A percentile compares a stretch with the other conserved stretches of the same genome.
These are phyloP conservation scores for Odontophorus gujanensis DNA, from an alignment of 2,113 vertebrate species.

Conservation along the genomic window DNA sequence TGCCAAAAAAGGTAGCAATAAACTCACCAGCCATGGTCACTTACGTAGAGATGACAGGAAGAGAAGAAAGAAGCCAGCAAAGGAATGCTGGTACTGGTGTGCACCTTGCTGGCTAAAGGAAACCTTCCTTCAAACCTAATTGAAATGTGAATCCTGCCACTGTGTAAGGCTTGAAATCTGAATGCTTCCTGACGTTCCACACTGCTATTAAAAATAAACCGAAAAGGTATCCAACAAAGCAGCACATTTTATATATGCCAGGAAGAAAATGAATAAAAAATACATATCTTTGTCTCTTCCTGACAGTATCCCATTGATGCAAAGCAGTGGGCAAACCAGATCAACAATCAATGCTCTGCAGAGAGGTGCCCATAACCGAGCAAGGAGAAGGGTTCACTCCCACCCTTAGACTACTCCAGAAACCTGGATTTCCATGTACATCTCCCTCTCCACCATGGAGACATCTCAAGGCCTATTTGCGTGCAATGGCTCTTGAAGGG, in stretches of 20 bases:
- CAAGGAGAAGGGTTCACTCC: slow-evolving; percentile 11
- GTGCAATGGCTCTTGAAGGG: neutral
- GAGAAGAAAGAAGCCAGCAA: neutral
- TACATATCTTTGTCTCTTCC: slow-evolving; percentile 51
- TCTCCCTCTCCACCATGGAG: neutral
- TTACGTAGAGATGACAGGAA: neutral
- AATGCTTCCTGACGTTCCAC: slow-evolving; percentile 33
- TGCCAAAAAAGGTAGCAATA: neutral
- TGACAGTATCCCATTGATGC: slow-evolving; percentile 49
- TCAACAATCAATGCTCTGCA: slow-evolving; percentile 1
- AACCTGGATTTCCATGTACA: neutral
- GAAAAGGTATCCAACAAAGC: slow-evolving; percentile 35
- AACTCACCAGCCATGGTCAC: neutral
- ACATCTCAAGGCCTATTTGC: slow-evolving; percentile 3
- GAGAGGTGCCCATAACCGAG: neutral
- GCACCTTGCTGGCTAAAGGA: slow-evolving; percentile 8
- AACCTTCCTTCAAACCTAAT: neutral
- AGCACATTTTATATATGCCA: slow-evolving; percentile 44
- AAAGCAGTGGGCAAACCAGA: neutral
- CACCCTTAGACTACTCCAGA: neutral
- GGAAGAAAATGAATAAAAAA: slow-evolving; percentile 64
- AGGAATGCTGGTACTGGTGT: neutral
- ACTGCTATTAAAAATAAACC: slow-evolving; percentile 58
- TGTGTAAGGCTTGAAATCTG: slow-evolving; percentile 19
- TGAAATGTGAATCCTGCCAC: slow-evolving; percentile 39